These are phyloP conservation scores for Pica pica DNA, from an alignment of 2,113 vertebrate species.

Conservation along the genomic window DNA sequence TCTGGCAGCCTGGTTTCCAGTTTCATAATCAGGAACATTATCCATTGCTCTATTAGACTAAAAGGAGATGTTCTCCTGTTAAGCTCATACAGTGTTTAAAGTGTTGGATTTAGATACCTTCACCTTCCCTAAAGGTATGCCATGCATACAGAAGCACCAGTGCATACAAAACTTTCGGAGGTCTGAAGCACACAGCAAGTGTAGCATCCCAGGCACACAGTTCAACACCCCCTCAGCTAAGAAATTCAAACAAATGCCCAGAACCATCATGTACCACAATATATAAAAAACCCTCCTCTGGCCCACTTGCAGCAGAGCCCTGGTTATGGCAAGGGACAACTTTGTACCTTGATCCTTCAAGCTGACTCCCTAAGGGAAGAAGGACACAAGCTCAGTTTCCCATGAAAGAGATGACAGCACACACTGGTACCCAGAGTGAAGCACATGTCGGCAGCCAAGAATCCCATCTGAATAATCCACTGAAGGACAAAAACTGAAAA, in stretches of 20 bases:
- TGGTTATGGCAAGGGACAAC: not conserved
- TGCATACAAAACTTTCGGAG: not conserved
- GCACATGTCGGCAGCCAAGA: not conserved
- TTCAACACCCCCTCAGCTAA: not conserved
- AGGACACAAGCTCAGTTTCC: not conserved
- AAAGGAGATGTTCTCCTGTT: not conserved
- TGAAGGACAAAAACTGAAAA: constrained; percentile 6
- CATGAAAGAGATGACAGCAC: not conserved
- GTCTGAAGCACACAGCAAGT: not conserved
- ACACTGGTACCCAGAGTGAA: not conserved
- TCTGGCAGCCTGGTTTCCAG: not conserved
- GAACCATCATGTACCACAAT: not conserved
- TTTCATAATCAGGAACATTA: not conserved
- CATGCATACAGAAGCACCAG: not conserved
- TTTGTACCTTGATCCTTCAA: not conserved
- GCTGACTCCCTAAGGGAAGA: not conserved
- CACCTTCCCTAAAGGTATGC: not conserved
- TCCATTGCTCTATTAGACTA: not conserved
- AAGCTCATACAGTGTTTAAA: not conserved
- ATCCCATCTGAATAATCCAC: constrained; percentile 26
- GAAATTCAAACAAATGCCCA: not conserved
- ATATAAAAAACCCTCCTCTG: not conserved
- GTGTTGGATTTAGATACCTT: not conserved
- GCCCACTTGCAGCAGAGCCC: not conserved
- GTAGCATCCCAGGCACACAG: not conserved